These are phyloP conservation scores for Hydrophis major DNA, from an alignment of 2,797 vertebrate species.

Conservation along the genomic window DNA sequence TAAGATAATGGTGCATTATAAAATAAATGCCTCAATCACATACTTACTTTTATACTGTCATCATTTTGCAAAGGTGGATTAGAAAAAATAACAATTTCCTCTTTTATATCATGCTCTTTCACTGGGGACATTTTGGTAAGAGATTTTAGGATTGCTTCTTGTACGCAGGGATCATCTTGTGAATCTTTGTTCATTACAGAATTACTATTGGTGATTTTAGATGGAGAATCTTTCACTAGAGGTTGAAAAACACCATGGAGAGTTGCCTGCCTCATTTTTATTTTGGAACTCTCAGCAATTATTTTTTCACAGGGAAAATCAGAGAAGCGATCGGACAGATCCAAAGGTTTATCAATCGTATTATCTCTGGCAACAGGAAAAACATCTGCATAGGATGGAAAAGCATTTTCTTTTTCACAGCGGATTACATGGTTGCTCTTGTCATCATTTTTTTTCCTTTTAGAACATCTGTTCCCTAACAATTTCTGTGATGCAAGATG, in stretches of 20 bases:
- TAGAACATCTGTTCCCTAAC: slow-evolving; percentile 63
- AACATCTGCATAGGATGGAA: slow-evolving; percentile 45
- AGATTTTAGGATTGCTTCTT: slow-evolving; percentile 51
- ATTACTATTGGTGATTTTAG: slow-evolving; percentile 51
- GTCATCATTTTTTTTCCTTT: slow-evolving; percentile 76
- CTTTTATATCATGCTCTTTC: slow-evolving; percentile 59
- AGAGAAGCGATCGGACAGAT: slow-evolving; percentile 77
- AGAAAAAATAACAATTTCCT: slow-evolving; percentile 66
- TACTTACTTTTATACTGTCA: slow-evolving; percentile 62
- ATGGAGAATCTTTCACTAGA: slow-evolving; percentile 58
- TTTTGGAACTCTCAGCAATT: slow-evolving; percentile 62
- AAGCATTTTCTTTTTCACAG: slow-evolving; percentile 69
- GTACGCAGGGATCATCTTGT: slow-evolving; percentile 54
- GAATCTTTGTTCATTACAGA: slow-evolving; percentile 51
- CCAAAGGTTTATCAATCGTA: slow-evolving; percentile 71
- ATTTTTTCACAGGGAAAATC: slow-evolving; percentile 63
- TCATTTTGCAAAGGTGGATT: slow-evolving; percentile 41
- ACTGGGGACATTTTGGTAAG: slow-evolving; percentile 58
- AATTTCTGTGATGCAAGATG: slow-evolving; percentile 48
- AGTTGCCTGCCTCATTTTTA: slow-evolving; percentile 66
- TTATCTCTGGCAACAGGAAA: slow-evolving; percentile 52
- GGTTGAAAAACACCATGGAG: slow-evolving; percentile 62
- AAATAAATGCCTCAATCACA: neutral
- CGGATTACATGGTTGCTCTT: slow-evolving; percentile 47
- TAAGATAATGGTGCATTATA: neutral